Evolutionary conservation across 2,888 invertebrate species (phyloP).

Genomic region (Alloscopus bannaensis): DNA sequence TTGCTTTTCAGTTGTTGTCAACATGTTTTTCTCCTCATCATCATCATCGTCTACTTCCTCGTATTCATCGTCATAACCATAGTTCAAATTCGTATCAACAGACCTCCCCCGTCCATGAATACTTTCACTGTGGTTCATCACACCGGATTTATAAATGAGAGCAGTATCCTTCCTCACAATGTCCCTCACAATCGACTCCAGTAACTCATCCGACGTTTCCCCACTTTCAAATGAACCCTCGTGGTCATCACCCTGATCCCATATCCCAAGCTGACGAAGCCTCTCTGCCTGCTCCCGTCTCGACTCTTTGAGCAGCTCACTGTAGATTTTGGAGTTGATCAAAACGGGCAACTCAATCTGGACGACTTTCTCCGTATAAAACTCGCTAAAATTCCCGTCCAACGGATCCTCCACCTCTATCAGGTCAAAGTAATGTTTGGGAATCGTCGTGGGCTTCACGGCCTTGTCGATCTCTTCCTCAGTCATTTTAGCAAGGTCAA

Average conservation of each 20-base stretch:
- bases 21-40: too few relatives aligned
- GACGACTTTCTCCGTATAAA: not conserved
- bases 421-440: not conserved
- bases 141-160: not conserved
- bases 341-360: constrained; percentile 18
- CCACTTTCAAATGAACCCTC: not conserved
- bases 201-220: not conserved
- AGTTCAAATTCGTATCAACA: too few relatives aligned
- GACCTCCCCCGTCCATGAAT: too few relatives aligned
- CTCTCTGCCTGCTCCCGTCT: not conserved
- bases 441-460: not conserved
- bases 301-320: not conserved
- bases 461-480: not conserved
- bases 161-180: not conserved
- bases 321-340: not conserved
- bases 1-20: too few relatives aligned
- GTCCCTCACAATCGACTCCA: constrained; percentile 2
- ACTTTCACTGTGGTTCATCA: not conserved
- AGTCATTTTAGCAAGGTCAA: constrained; percentile 27
- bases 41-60: too few relatives aligned
- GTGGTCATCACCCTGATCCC: too few relatives aligned
- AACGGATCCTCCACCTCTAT: constrained; percentile 10
- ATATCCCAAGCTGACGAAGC: too few relatives aligned
- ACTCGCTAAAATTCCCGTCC: constrained; percentile 6
- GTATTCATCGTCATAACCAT: too few relatives aligned